Conservation (phyloP, 2,113 vertebrate genomes). For the Tamias sibiricus region DNA sequence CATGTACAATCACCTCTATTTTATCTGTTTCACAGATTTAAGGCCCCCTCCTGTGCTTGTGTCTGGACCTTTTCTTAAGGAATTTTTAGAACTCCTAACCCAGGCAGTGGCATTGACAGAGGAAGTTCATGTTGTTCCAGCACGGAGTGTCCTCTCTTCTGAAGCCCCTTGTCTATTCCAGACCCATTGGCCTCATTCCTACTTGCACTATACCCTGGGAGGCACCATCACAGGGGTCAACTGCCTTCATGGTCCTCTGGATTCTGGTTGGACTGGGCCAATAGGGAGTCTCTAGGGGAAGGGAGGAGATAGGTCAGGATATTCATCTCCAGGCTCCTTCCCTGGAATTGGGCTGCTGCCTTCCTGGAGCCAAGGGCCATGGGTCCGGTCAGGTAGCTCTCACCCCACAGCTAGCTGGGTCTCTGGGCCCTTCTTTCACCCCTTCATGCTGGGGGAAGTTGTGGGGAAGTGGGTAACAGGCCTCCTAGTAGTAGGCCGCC, state of each 20-base stretch:
- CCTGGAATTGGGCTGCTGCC: not conserved
- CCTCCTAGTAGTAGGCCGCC: not conserved
- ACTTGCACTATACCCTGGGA: not conserved
- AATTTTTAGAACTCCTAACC: not conserved
- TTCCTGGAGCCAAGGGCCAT: not conserved
- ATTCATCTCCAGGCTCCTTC: not conserved
- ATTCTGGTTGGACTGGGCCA: not conserved
- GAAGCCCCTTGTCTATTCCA: not conserved
- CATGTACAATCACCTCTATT: not conserved
- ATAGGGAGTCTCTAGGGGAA: not conserved
- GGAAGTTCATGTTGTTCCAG: not conserved
- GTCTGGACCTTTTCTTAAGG: not conserved
- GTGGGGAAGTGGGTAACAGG: not conserved
- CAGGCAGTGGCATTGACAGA: not conserved
- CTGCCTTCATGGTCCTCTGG: not conserved
- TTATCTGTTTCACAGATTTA: slow-evolving; percentile 13
- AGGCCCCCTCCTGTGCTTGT: not conserved
- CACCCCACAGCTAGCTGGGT: not conserved
- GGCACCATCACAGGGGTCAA: not conserved
- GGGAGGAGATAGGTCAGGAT: not conserved
- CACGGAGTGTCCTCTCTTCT: not conserved
- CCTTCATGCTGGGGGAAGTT: not conserved
- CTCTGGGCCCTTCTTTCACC: not conserved
- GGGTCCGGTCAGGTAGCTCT: not conserved
- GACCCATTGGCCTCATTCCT: not conserved